Percentiles rank a stretch among this genome's conserved stretches.
These are phyloP conservation scores for Gallirallus australis DNA, from an alignment of 2,797 vertebrate species.

Conservation along the genomic window DNA sequence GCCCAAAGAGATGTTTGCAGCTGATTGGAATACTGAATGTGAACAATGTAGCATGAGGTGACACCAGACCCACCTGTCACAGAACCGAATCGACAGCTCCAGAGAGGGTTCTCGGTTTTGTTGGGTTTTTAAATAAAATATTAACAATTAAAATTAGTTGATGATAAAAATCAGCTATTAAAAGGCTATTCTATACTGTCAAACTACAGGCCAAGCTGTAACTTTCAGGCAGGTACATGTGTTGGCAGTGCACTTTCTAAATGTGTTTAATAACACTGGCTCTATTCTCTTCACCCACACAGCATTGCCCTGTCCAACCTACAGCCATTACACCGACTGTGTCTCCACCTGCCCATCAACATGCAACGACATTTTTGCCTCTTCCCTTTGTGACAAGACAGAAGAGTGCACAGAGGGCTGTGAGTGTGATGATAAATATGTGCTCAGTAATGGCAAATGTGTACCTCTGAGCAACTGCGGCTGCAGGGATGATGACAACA, in stretches of 20 bases:
- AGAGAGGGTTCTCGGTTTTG: not conserved
- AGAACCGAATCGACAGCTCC: not conserved
- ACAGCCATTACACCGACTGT: constrained; percentile 83
- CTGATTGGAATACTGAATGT: not conserved
- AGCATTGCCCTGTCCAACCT: constrained; percentile 81
- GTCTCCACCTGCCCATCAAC: constrained; percentile 82
- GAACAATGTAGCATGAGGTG: not conserved
- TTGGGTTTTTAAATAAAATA: not conserved
- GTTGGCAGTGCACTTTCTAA: not conserved
- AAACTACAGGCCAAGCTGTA: not conserved
- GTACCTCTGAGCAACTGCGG: constrained; percentile 84
- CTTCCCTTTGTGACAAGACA: constrained; percentile 76
- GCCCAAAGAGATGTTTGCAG: not conserved
- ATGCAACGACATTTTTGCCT: constrained; percentile 80
- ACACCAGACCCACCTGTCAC: not conserved
- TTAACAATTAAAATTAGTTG: not conserved
- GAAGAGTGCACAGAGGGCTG: constrained; percentile 81
- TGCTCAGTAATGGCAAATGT: constrained; percentile 77
- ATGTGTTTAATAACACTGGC: not conserved
- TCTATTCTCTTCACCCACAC: constrained; percentile 1
- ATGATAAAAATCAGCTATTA: not conserved
- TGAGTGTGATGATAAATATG: constrained; percentile 82
- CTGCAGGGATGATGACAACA: constrained; percentile 82
- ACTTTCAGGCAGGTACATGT: not conserved
- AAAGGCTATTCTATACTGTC: not conserved